These are phyloP conservation scores for Takifugu bimaculatus DNA, from an alignment of 2,113 vertebrate species.

Conservation along the genomic window DNA sequence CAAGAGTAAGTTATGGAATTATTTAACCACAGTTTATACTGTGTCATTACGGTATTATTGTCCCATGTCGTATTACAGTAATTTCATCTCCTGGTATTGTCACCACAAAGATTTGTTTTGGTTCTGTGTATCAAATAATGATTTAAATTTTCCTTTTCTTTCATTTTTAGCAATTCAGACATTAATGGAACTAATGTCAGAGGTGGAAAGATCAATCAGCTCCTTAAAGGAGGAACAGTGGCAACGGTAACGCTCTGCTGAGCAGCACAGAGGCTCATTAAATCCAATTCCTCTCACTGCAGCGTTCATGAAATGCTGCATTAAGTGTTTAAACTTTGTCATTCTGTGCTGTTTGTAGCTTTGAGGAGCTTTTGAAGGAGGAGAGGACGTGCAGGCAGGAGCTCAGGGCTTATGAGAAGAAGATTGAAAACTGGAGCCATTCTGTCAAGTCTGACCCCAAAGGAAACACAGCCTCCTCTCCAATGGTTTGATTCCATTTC, in stretches of 20 bases:
- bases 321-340: background rate
- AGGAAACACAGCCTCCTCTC: conserved; percentile 42
- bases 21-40: background rate
- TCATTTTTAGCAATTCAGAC: conserved; percentile 64
- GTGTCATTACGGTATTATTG: background rate
- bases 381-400: conserved; percentile 81
- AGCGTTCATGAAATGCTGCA: background rate
- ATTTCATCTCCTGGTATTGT: too few relatives aligned
- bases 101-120: background rate
- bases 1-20: conserved; percentile 70
- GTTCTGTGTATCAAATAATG: background rate
- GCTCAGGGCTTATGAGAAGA: conserved; percentile 80
- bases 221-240: conserved; percentile 84
- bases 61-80: too few relatives aligned
- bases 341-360: conserved; percentile 68
- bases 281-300: background rate
- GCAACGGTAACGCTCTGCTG: conserved; percentile 69
- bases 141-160: conserved; percentile 29
- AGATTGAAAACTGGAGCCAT: conserved; percentile 80
- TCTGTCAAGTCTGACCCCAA: conserved; percentile 59
- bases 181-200: conserved; percentile 87
- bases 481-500: conserved; percentile 42
- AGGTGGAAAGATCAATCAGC: conserved; percentile 83
- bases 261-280: background rate
- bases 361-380: conserved; percentile 84